Evolutionary conservation across 2,113 vertebrate genomes (phyloP).

Genomic region (Ciconia boyciana): DNA sequence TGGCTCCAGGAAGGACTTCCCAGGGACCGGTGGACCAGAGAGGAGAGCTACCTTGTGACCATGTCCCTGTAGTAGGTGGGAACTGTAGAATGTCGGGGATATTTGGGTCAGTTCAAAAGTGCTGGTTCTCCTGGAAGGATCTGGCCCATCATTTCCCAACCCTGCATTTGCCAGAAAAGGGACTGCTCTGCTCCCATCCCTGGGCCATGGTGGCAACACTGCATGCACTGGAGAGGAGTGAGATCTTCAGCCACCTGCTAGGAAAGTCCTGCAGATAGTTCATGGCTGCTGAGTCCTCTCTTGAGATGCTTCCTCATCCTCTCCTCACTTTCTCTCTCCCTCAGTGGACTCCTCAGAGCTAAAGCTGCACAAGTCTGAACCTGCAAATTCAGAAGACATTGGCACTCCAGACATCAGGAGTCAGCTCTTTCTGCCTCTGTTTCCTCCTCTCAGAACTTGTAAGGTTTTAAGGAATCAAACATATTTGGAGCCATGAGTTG

Average conservation of each 20-base stretch:
- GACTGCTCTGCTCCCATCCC: neutral
- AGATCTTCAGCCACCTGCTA: neutral
- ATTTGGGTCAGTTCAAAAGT: neutral
- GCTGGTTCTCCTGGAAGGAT: neutral
- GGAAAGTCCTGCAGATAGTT: neutral
- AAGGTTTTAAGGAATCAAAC: neutral
- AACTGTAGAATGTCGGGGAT: fast-evolving
- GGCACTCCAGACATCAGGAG: neutral
- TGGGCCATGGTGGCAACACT: neutral
- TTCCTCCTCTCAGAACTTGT: neutral
- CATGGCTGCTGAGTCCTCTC: too few relatives aligned
- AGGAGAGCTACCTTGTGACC: neutral
- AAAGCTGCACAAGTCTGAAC: neutral
- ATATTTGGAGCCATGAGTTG: fast-evolving
- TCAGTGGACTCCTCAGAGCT: neutral
- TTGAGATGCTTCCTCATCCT: neutral
- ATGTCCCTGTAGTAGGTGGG: neutral
- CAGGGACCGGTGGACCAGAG: neutral
- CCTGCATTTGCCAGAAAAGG: neutral
- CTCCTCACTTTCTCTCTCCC: neutral
- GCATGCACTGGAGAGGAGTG: neutral
- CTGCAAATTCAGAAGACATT: neutral
- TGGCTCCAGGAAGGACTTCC: neutral
- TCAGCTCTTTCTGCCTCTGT: neutral
- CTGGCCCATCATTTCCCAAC: neutral